Evolutionary conservation across 2,888 invertebrate species (phyloP).

Genomic region (Seira musarum): DNA sequence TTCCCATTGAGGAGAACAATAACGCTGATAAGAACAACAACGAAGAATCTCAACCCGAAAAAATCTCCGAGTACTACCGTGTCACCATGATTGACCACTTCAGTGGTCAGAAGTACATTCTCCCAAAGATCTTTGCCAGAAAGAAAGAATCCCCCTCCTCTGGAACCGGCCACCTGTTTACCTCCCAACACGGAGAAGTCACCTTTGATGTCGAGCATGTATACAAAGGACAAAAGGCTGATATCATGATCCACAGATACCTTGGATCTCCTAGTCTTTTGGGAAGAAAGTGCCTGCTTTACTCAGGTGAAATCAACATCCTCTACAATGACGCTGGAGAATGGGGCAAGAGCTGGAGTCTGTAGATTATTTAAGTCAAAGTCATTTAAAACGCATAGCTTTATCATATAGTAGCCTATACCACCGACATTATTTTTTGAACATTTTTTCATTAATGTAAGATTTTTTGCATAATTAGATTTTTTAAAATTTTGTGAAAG

Average conservation of each 20-base stretch:
- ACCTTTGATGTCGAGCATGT: conserved; percentile 69
- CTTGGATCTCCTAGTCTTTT: conserved; percentile 69
- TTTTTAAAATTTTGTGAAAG: too few relatives aligned
- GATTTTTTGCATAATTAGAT: background rate
- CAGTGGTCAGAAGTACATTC: conserved; percentile 63
- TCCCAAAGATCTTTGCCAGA: conserved; percentile 67
- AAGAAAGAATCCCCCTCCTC: conserved; percentile 41
- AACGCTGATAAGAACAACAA: conserved; percentile 59
- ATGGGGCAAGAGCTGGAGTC: conserved; percentile 63
- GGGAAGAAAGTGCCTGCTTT: conserved; percentile 69
- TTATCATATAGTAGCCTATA: background rate
- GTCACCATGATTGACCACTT: conserved; percentile 69
- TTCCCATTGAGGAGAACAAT: background rate
- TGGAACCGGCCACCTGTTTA: conserved; percentile 42
- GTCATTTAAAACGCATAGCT: too few relatives aligned
- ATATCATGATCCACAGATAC: conserved; percentile 70
- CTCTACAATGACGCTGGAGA: conserved; percentile 62
- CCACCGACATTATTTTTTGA: background rate
- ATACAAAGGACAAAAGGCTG: conserved; percentile 70
- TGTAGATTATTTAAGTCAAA: conserved; percentile 33
- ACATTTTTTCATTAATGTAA: background rate
- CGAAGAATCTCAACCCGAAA: conserved; percentile 28
- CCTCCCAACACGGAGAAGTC: conserved; percentile 64
- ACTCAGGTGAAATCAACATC: conserved; percentile 69
- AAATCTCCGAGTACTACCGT: conserved; percentile 53